Evolutionary conservation across 2,888 invertebrate genomes (phyloP).

Genomic region (Caenorhabditis virilis): DNA sequence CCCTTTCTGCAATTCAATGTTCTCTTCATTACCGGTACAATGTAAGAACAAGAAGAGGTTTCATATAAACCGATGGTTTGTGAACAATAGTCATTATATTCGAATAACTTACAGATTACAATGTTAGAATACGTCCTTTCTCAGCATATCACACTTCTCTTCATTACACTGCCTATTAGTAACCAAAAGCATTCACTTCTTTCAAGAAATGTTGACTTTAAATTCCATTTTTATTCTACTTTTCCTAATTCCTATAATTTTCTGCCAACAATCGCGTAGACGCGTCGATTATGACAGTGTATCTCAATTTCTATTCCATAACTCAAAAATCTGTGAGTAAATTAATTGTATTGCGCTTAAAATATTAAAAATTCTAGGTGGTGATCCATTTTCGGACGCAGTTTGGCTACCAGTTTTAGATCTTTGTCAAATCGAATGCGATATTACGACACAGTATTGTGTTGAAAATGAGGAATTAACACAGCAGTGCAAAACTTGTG

Average conservation of each 20-base stretch:
- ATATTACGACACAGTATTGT: conserved; percentile 57
- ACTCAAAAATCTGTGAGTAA: conserved; percentile 21
- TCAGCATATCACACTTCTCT: too few relatives aligned
- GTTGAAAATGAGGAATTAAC: conserved; percentile 64
- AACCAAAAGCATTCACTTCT: too few relatives aligned
- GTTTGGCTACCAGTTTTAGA: conserved; percentile 67
- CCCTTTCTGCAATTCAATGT: too few relatives aligned
- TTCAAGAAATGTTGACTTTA: neutral
- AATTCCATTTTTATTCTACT: neutral
- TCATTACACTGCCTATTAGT: too few relatives aligned
- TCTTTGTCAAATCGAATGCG: conserved; percentile 58
- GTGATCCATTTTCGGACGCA: conserved; percentile 63
- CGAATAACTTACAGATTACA: too few relatives aligned
- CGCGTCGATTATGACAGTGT: conserved; percentile 23
- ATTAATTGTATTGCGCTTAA: neutral
- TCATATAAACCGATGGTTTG: too few relatives aligned
- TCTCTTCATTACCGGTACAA: too few relatives aligned
- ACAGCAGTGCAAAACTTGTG: conserved; percentile 61
- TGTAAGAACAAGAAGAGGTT: too few relatives aligned
- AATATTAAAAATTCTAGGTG: conserved; percentile 42
- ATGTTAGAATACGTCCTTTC: too few relatives aligned
- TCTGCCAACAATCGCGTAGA: conserved; percentile 11
- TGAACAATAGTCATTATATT: too few relatives aligned
- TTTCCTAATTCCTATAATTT: neutral
- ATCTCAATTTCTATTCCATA: conserved; percentile 18